Conservation (phyloP, 2,113 vertebrate species). For the Hippocampus barbouri region DNA sequence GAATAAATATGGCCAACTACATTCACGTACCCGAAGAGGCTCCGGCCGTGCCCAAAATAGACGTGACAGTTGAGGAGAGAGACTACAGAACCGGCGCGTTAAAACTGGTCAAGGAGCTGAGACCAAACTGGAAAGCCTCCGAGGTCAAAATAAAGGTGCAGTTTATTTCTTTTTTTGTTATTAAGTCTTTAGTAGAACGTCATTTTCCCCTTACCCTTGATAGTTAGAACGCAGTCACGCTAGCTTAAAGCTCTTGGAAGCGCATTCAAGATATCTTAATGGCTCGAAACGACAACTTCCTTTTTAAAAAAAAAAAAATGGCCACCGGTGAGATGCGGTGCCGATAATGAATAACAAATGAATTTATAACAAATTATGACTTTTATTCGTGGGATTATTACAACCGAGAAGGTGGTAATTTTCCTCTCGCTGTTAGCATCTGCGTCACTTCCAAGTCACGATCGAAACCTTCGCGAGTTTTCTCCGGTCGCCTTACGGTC, state of each 20-base stretch:
- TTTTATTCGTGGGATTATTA: background rate
- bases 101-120: slow-evolving; percentile 68
- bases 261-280: background rate
- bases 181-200: background rate
- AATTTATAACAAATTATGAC: background rate
- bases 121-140: slow-evolving; percentile 74
- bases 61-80: slow-evolving; percentile 72
- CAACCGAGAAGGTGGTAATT: background rate
- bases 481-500: background rate
- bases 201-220: background rate
- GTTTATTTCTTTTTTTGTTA: background rate
- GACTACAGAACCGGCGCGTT: slow-evolving; percentile 71
- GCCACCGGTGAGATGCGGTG: background rate
- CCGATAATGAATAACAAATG: background rate
- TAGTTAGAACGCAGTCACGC: background rate
- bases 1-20: slow-evolving; percentile 69
- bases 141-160: slow-evolving; percentile 77
- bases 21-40: slow-evolving; percentile 77
- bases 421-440: slow-evolving; percentile 9
- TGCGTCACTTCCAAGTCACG: slow-evolving; percentile 48
- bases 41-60: slow-evolving; percentile 72
- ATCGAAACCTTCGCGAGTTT: background rate
- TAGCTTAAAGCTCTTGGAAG: background rate
- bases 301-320: background rate
- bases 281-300: background rate